phyloP scores from a whole-genome alignment of 1,140 invertebrate genomes.

The Trachelipus rathkii region DNA sequence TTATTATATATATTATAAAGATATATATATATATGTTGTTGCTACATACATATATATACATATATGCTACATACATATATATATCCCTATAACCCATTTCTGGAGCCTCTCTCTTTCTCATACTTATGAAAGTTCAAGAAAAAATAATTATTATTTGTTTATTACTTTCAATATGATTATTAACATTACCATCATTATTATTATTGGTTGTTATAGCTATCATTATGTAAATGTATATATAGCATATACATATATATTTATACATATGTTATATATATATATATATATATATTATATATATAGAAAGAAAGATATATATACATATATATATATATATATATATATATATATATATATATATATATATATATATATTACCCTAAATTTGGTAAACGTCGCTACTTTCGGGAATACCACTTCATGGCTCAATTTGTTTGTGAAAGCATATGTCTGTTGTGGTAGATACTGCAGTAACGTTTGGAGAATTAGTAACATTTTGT shows the following conservation, averaged over 20 bases:
- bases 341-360: slow-evolving; percentile 14
- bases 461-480: too few species aligned
- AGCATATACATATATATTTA: background rate
- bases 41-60: background rate
- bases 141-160: too few species aligned
- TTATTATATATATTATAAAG: background rate
- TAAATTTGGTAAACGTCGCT: background rate
- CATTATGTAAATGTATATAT: background rate
- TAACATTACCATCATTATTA: too few species aligned
- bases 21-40: slow-evolving; percentile 14
- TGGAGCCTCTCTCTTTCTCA: too few species aligned
- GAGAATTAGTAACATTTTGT: too few species aligned
- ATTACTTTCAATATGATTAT: too few species aligned
- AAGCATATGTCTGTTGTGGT: too few species aligned
- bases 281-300: background rate
- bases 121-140: too few species aligned
- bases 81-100: background rate
- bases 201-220: too few species aligned
- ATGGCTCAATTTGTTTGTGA: background rate
- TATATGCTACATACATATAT: slow-evolving; percentile 2
- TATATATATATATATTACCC: background rate
- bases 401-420: background rate
- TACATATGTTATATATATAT: slow-evolving; percentile 6
- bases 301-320: too few species aligned
- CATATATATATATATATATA: background rate